These are phyloP conservation scores for Iguana delicatissima DNA, from an alignment of 2,797 vertebrate genomes.

Conservation along the genomic window DNA sequence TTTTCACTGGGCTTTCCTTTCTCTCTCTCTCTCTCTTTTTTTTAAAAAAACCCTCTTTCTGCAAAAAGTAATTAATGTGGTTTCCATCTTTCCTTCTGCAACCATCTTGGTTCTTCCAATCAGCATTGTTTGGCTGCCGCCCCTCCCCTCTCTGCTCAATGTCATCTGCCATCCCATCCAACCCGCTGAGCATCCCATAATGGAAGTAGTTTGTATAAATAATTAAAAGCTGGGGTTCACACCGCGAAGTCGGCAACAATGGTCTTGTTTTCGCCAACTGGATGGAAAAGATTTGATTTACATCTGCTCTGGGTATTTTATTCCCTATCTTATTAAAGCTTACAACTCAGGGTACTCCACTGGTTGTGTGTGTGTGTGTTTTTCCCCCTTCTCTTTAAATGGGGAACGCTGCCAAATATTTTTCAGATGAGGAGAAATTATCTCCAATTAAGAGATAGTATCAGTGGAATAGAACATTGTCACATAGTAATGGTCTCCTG, in stretches of 20 bases:
- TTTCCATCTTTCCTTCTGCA: conserved; percentile 57
- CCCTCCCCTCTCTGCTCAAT: conserved; percentile 48
- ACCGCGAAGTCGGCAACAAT: conserved; percentile 63
- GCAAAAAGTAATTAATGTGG: conserved; percentile 61
- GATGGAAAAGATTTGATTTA: conserved; percentile 78
- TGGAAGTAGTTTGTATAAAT: conserved; percentile 70
- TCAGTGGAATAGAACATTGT: conserved; percentile 75
- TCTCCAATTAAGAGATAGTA: conserved; percentile 78
- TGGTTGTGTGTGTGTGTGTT: conserved; percentile 53
- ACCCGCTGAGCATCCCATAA: conserved; percentile 58
- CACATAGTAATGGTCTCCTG: conserved; percentile 76
- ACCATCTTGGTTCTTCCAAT: not conserved
- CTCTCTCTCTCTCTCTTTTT: conserved; percentile 30
- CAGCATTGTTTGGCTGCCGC: conserved; percentile 49
- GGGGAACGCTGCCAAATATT: conserved; percentile 73
- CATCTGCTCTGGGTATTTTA: conserved; percentile 80
- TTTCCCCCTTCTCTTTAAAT: conserved; percentile 8
- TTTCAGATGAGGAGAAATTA: conserved; percentile 77
- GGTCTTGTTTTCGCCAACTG: conserved; percentile 74
- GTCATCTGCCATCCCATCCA: conserved; percentile 51
- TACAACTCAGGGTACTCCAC: conserved; percentile 71
- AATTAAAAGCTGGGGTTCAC: conserved; percentile 76
- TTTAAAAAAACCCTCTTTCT: not conserved
- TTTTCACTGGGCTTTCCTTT: not conserved
- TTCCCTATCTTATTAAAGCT: conserved; percentile 79